Base-by-base conservation (phyloP, 2,797 vertebrate genomes). In the Thaleichthys pacificus region DNA sequence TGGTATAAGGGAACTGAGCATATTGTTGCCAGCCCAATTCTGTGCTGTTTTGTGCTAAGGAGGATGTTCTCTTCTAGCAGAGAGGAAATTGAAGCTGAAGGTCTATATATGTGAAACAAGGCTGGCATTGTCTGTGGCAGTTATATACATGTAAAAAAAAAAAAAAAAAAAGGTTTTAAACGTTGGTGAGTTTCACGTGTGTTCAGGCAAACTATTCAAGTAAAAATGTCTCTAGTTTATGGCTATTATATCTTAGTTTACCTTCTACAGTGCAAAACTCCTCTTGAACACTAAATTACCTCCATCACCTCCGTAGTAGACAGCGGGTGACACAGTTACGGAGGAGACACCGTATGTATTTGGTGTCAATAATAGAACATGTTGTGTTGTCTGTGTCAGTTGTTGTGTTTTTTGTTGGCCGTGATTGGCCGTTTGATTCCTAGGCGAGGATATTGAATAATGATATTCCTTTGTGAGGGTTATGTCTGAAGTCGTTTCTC, bases 21-120 rank as follows among this genome's bases (percentile, higher is more conserved):
- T 58, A 54, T 32, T 67, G 77, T 71, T 86, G 76, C 72, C 81
- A 80, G 79, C 70, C 84, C 80, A 79, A 75, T 86, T 75, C 74
- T 65, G 62, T n/a, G 66, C 81, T 80, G 72, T 85, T 74, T 72
- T 63, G 66, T n/a, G 66, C 77, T 84, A 77, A 69, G 66, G 77
- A 73, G 77, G 69, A 80, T 73, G 6, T 60, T 60, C 47, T 70
- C 26, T 35, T 58, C 26, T 7, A 35, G 65, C 56, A 66, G 73
- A 7, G 58, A 74, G 77, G 79, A 85, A 82, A 73, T 49, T 28
- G 0, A 69, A 68, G 61, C 62, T 19, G 26, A 65, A 35, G 70
- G 68, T 71, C 12, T 73, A 58, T 61, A 21, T 73, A 58, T 61
- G n/a, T 19, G 61, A 76, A 72, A 74, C 66, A 79, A 75, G 61